phyloP scores from a whole-genome alignment of 2,888 invertebrate genomes.

The Lepidocyrtinus sp. region DNA sequence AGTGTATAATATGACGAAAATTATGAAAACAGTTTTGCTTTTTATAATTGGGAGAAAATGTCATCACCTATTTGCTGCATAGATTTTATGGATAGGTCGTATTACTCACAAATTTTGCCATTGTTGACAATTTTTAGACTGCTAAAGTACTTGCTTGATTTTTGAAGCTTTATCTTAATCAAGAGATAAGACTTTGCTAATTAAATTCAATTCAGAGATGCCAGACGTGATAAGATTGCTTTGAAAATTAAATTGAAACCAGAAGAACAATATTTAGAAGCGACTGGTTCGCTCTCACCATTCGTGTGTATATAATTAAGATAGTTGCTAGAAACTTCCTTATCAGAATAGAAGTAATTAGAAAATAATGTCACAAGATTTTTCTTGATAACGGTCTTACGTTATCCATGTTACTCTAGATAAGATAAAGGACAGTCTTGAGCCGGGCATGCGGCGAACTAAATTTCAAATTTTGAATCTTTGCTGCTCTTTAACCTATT shows the following conservation, averaged over 20 bases:
- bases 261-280: background rate
- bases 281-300: background rate
- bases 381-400: background rate
- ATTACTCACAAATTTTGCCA: no score
- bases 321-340: background rate
- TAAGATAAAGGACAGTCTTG: conserved; percentile 1
- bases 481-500: conserved; percentile 41
- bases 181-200: no score
- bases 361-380: background rate
- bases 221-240: background rate
- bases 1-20: background rate
- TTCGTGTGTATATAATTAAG: conserved; percentile 4
- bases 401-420: conserved; percentile 15
- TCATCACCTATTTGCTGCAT: no score
- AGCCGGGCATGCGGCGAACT: background rate
- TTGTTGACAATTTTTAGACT: no score
- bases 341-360: conserved; percentile 4
- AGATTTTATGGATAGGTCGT: no score
- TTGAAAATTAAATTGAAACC: background rate
- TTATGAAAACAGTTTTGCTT: background rate
- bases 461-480: no score
- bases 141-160: no score
- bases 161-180: no score
- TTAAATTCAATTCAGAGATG: no score
- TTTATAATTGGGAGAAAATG: no score